Percentiles rank a stretch among this genome's conserved stretches.
Evolutionary conservation across 1,140 invertebrate species (phyloP).

Genomic region (Drosophila elegans): DNA sequence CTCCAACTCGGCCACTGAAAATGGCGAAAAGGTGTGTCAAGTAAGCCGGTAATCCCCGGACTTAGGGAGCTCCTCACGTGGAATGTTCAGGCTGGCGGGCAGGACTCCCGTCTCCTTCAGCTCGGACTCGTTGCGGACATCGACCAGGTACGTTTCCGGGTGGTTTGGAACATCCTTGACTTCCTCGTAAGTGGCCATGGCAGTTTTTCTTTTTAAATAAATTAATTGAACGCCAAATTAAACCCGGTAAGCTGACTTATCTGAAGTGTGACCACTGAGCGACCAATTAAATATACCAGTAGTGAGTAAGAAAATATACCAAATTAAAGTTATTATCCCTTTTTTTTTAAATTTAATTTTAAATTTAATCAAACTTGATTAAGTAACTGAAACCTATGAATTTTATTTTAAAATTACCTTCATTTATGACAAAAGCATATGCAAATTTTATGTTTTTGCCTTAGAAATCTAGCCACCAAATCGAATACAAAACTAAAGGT

Average conservation of each 20-base stretch:
- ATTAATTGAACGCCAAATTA: slow-evolving; percentile 1
- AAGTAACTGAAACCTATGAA: not conserved
- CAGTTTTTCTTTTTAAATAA: not conserved
- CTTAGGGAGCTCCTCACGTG: slow-evolving; percentile 86
- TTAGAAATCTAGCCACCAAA: not conserved
- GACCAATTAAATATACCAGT: slow-evolving; percentile 12
- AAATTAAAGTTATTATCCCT: not conserved
- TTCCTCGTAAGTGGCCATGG: slow-evolving; percentile 86
- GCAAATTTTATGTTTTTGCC: no score
- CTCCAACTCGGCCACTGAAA: slow-evolving; percentile 85
- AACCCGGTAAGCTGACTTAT: slow-evolving; percentile 27
- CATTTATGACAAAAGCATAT: not conserved
- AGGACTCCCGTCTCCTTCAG: slow-evolving; percentile 88
- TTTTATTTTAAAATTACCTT: not conserved
- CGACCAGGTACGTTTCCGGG: slow-evolving; percentile 86
- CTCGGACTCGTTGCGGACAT: slow-evolving; percentile 89
- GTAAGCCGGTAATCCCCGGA: slow-evolving; percentile 20
- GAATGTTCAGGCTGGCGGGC: slow-evolving; percentile 90
- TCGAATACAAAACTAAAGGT: not conserved
- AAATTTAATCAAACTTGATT: not conserved
- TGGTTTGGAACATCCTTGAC: slow-evolving; percentile 85
- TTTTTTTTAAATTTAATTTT: not conserved
- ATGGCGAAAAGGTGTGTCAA: not conserved
- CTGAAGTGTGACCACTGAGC: slow-evolving; percentile 25
- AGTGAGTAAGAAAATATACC: not conserved